These are phyloP conservation scores for Diarsia rubi DNA, from an alignment of 2,888 invertebrate genomes.

Conservation along the genomic window DNA sequence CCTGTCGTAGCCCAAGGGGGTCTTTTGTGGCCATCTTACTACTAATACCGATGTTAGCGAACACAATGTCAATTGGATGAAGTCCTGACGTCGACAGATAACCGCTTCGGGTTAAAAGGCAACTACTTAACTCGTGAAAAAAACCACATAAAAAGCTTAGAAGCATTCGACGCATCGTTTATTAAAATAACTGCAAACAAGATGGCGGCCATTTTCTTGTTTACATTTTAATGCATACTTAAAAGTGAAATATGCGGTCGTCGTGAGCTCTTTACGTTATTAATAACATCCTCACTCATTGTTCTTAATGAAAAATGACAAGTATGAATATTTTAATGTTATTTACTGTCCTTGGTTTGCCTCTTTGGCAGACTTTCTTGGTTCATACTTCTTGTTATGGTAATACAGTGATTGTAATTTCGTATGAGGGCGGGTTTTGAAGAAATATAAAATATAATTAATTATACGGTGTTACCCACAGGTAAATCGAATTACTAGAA, in stretches of 20 bases:
- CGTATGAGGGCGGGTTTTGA: too few relatives aligned
- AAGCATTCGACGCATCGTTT: conserved; percentile 70
- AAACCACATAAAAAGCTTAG: conserved; percentile 64
- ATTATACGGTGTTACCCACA: too few relatives aligned
- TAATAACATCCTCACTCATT: conserved; percentile 73
- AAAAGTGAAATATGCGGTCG: conserved; percentile 80
- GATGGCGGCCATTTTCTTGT: conserved; percentile 76
- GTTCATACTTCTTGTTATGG: background rate
- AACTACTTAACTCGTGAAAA: conserved; percentile 54
- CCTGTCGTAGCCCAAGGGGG: conserved; percentile 21
- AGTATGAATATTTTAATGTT: conserved; percentile 39
- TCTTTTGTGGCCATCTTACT: conserved; percentile 27
- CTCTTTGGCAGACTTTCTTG: background rate
- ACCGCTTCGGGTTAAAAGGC: conserved; percentile 43
- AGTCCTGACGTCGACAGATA: conserved; percentile 33
- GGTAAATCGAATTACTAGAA: too few relatives aligned
- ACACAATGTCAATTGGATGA: conserved; percentile 32
- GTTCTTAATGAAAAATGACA: conserved; percentile 70
- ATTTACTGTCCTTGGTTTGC: conserved; percentile 23
- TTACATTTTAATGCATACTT: conserved; percentile 84
- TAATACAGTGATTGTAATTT: background rate
- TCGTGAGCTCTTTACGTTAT: conserved; percentile 73
- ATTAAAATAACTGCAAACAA: conserved; percentile 81
- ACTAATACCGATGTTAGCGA: conserved; percentile 48
- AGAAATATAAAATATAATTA: too few relatives aligned